Evolutionary conservation across 2,797 vertebrate genomes (phyloP), one percentile per base, ranked within the genome.

Genomic region (Tragelaphus oryx): DNA sequence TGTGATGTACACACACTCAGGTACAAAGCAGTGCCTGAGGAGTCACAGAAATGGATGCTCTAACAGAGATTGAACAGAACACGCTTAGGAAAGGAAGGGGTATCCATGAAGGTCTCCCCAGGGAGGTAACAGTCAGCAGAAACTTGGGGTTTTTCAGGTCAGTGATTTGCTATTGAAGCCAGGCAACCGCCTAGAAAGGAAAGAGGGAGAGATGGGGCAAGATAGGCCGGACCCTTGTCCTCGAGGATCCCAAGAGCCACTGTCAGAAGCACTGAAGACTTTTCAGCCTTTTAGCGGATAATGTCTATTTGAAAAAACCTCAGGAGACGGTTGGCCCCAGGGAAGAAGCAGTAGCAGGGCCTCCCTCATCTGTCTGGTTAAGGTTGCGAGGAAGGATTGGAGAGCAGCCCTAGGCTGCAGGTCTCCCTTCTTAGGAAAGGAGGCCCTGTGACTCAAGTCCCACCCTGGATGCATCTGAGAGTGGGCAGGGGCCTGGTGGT

Each of bases 361-460:
- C 52, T 28, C 3, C 1, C 65, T 20, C 5, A 1, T 52, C 37
- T 9, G 8, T 8, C 13, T 22, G 55, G 37, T 8, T 1, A 24
- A 59, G n/a, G 30, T 48, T 60, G 37, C 68, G 12, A 24, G 22
- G 33, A 11, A 46, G 28, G 44, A 13, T 1, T 0, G 3, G 46
- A 54, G 50, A 18, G 48, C n/a, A 16, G n/a, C 50, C 33, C 0
- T 1, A 7, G 41, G 48, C n/a, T 8, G 1, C 0, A 1, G 37
- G 16, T 48, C 68, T 12, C 0, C 60, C 59, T 78, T 24, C 4
- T 13, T 14, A 6, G 48, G 33, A 52, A 8, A 8, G 37, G 55
- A 18, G 0, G 1, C 54, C 60, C 0, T 3, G 2, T 0, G 57
- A 33, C 20, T 1, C 5, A 0, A 3, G 12, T 3, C 33, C 10